phyloP scores from a whole-genome alignment of 2,888 invertebrate species.

The Dioctria linearis region DNA sequence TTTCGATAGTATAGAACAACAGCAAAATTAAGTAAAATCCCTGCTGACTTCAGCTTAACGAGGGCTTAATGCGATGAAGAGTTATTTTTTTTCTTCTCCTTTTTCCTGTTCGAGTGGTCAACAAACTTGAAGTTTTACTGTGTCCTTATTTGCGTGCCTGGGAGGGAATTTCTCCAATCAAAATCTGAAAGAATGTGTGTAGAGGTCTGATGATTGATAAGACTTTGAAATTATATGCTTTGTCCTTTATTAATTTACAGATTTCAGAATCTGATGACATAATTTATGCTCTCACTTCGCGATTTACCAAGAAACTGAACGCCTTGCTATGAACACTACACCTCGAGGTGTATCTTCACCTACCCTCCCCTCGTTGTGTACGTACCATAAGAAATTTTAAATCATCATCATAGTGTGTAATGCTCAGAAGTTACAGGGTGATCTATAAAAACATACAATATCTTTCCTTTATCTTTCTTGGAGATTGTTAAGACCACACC shows the following conservation, averaged over 20 bases:
- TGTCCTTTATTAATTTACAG: conserved; percentile 3
- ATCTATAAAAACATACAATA: too few relatives aligned
- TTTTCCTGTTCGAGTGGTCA: conserved; percentile 30
- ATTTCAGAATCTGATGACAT: too few relatives aligned
- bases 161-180: conserved; percentile 23
- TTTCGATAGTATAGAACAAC: conserved; percentile 10
- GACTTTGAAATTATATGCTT: conserved; percentile 16
- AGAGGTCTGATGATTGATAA: conserved; percentile 19
- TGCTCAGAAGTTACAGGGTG: too few relatives aligned
- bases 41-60: conserved; percentile 46
- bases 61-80: conserved; percentile 44
- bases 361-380: too few relatives aligned
- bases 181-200: conserved; percentile 6
- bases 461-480: too few relatives aligned
- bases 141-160: conserved; percentile 34
- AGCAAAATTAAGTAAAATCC: background rate
- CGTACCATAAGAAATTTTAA: too few relatives aligned
- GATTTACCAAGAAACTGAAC: too few relatives aligned
- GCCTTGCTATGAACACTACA: too few relatives aligned
- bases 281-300: too few relatives aligned
- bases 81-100: conserved; percentile 26
- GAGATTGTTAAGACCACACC: too few relatives aligned
- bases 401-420: too few relatives aligned
- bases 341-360: too few relatives aligned
- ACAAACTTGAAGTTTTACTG: conserved; percentile 21